Evolutionary conservation across 2,797 vertebrate species (phyloP).

Genomic region (Morus bassanus): DNA sequence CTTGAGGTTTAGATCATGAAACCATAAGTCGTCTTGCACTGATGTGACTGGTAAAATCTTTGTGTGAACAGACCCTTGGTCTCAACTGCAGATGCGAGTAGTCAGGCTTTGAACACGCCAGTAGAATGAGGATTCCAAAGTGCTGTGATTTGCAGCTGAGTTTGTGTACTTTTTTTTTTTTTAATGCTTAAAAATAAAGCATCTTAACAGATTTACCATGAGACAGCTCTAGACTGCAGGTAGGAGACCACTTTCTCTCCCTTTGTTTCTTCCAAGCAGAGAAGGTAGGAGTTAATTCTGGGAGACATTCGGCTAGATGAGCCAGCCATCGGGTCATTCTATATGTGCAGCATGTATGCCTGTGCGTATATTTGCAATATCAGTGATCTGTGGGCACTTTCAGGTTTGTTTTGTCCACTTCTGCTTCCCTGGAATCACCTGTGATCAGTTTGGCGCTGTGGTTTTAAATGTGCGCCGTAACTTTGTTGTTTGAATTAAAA

Average conservation of each 20-base stretch:
- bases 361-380: not conserved
- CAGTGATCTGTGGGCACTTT: not conserved
- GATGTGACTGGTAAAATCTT: not conserved
- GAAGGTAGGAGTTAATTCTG: not conserved
- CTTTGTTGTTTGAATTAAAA: not conserved
- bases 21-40: not conserved
- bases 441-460: not conserved
- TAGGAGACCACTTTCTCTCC: not conserved
- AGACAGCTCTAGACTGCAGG: not conserved
- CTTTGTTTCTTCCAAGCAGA: not conserved
- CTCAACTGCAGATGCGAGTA: fast-evolving
- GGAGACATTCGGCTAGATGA: not conserved
- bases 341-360: fast-evolving
- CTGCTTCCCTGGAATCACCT: not conserved
- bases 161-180: no score
- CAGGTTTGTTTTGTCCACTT: not conserved
- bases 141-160: not conserved
- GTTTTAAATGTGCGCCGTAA: fast-evolving
- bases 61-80: not conserved
- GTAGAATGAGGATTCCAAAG: not conserved
- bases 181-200: not conserved
- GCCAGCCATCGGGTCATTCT: not conserved
- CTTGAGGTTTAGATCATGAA: not conserved
- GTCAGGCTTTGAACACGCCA: not conserved
- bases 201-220: not conserved